phyloP scores from a whole-genome alignment of 2,888 invertebrate species.

The Drosophila tripunctata region DNA sequence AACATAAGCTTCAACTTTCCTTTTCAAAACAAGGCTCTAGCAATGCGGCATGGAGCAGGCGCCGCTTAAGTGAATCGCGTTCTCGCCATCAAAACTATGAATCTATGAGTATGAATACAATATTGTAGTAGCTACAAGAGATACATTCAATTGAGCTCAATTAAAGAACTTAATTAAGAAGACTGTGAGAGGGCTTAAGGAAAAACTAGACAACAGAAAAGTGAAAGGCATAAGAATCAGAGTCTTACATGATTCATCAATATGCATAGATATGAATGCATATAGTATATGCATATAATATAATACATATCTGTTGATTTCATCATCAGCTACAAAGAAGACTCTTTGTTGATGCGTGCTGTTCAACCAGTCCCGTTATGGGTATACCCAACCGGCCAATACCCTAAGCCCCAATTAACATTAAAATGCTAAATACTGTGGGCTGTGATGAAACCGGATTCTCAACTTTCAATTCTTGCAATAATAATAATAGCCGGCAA shows the following conservation, averaged over 20 bases:
- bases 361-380: slow-evolving; percentile 1
- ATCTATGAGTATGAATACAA: slow-evolving; percentile 4
- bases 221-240: slow-evolving; percentile 9
- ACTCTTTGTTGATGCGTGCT: slow-evolving; percentile 8
- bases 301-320: background rate
- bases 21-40: background rate
- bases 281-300: no score
- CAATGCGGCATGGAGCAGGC: slow-evolving; percentile 19
- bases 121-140: slow-evolving; percentile 25
- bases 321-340: slow-evolving; percentile 9
- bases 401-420: slow-evolving; percentile 7
- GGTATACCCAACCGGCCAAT: slow-evolving; percentile 22
- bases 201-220: slow-evolving; percentile 1
- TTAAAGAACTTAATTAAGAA: slow-evolving; percentile 54
- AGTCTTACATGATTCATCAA: slow-evolving; percentile 11
- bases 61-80: slow-evolving; percentile 39
- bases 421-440: slow-evolving; percentile 15
- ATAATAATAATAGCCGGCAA: slow-evolving; percentile 8
- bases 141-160: slow-evolving; percentile 67
- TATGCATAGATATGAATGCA: no score
- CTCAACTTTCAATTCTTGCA: slow-evolving; percentile 59
- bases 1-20: no score
- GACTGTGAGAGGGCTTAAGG: background rate
- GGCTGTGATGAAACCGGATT: slow-evolving; percentile 58
- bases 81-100: background rate